Percentiles rank a stretch among this genome's conserved stretches.
phyloP scores from a whole-genome alignment of 23 tunicate species.

The Aplidium turbinatum region DNA sequence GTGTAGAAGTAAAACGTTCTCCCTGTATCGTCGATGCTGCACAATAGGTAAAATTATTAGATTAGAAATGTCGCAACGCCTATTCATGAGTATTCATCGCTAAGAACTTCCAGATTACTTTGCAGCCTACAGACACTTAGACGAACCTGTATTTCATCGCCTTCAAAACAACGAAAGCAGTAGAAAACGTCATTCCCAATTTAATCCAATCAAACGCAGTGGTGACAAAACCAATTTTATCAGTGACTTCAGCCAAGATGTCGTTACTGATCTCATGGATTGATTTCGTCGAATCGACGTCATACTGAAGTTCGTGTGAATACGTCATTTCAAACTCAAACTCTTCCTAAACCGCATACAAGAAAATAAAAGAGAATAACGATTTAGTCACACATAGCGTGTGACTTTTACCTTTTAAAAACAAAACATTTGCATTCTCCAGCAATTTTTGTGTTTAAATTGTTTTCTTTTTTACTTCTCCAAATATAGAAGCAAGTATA shows the following conservation, averaged over 20 bases:
- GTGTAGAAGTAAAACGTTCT: no score
- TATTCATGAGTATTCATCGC: no score
- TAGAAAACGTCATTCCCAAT: slow-evolving; percentile 56
- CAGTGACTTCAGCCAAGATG: slow-evolving; percentile 61
- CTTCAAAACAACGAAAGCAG: slow-evolving; percentile 56
- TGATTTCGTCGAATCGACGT: slow-evolving; percentile 50
- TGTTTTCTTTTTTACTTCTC: no score
- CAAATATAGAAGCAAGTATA: no score
- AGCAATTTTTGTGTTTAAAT: no score
- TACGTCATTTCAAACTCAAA: slow-evolving; percentile 62
- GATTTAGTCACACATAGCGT: not conserved
- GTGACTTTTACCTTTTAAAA: no score
- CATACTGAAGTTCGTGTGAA: slow-evolving; percentile 56
- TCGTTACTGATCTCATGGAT: slow-evolving; percentile 36
- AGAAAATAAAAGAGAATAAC: not conserved
- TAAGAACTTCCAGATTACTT: no score
- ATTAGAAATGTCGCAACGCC: no score
- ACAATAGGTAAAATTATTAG: no score
- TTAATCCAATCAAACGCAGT: slow-evolving; percentile 52
- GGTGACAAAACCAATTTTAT: slow-evolving; percentile 33
- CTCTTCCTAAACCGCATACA: slow-evolving; percentile 47
- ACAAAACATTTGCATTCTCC: no score
- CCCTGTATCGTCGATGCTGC: no score
- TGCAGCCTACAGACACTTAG: no score
- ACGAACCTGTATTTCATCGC: slow-evolving; percentile 87